Evolutionary conservation across 2,888 invertebrate species (phyloP), one percentile per base, ranked within the genome.

Genomic region (Dromius quadrimaculatus): DNA sequence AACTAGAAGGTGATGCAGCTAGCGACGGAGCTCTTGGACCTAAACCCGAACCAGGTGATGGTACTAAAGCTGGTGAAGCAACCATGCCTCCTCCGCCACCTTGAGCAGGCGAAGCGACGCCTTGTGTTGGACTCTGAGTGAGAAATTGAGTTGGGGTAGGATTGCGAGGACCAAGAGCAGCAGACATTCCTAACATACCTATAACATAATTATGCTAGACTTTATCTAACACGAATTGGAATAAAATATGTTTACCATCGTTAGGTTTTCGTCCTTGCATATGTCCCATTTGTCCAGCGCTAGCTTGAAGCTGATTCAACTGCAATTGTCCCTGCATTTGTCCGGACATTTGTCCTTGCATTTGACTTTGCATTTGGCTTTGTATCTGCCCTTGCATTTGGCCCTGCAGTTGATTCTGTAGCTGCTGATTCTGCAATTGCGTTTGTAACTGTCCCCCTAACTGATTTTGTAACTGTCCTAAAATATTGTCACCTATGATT

Each of bases 1-100:
- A 92, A 23, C 91, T 90, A 34, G 92, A 91, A 0, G 95, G 95
- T n/a, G 94, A 94, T 6, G 92, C 89, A 1, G 89, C 90, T 85
- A 90, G 28, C 28, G 50, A 54, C 1, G 50, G 50, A 3, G 50
- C 50, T 73, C 88, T 88, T 63, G 86, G 87, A n/a, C 85, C 84
- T 84, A 88, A 89, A 81, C 85, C 92, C 73, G 85, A 90, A 82
- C 85, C 90, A 76, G 86, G 90, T 2, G 89, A 88, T 19, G 89
- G 88, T 38, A 88, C 90, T 71, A 89, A 83, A 75, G 87, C 91
- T 74, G 88, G 93, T 75, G 86, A 91, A 74, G 86, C 88, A 76
- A 88, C 91, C 91, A 88, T 89, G 78, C 86, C 85, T 54, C 82
- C 83, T 1, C 50, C 50, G 4, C 50, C 50, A 17, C 28, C 28